A percentile compares a stretch with the other conserved stretches of the same genome.
phyloP scores from a whole-genome alignment of 1,140 invertebrate genomes.

The Drosophila burlai region DNA sequence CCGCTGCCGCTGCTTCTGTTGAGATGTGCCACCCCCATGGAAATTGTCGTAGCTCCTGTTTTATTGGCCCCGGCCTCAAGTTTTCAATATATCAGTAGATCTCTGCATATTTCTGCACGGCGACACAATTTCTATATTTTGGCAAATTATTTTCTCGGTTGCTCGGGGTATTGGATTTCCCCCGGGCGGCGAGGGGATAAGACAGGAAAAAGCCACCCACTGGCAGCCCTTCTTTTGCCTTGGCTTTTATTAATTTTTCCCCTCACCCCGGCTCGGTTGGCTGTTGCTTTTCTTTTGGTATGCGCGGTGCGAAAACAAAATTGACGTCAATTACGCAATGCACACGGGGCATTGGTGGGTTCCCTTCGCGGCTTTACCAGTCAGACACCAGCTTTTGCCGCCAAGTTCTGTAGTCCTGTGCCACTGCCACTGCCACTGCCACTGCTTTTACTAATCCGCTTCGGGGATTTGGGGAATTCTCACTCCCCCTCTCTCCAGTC shows the following conservation, averaged over 20 bases:
- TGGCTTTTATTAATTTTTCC: constrained; percentile 4
- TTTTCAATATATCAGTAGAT: constrained; percentile 50
- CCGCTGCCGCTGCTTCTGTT: constrained; percentile 5
- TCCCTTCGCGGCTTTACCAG: constrained; percentile 36
- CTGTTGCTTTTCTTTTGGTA: constrained; percentile 64
- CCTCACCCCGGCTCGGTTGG: background rate
- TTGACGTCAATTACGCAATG: constrained; percentile 85
- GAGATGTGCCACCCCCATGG: constrained; percentile 24
- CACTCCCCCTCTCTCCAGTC: background rate
- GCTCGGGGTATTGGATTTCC: constrained; percentile 72
- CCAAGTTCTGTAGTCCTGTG: constrained; percentile 3
- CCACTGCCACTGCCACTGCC: constrained; percentile 40
- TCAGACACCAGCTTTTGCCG: constrained; percentile 33
- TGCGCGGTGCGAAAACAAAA: constrained; percentile 85
- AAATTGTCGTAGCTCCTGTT: constrained; percentile 76
- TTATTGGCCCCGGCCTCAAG: constrained; percentile 64
- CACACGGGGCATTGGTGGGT: constrained; percentile 46
- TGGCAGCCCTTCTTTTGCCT: constrained; percentile 9
- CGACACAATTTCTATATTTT: constrained; percentile 83
- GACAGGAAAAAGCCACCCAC: constrained; percentile 26
- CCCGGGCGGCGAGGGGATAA: background rate
- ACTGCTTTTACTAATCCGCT: constrained; percentile 75
- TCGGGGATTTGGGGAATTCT: constrained; percentile 84
- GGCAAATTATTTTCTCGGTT: constrained; percentile 79
- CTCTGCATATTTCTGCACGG: constrained; percentile 47